Base-by-base conservation (phyloP, 2,113 vertebrate genomes). In the Trematocara variabile region DNA sequence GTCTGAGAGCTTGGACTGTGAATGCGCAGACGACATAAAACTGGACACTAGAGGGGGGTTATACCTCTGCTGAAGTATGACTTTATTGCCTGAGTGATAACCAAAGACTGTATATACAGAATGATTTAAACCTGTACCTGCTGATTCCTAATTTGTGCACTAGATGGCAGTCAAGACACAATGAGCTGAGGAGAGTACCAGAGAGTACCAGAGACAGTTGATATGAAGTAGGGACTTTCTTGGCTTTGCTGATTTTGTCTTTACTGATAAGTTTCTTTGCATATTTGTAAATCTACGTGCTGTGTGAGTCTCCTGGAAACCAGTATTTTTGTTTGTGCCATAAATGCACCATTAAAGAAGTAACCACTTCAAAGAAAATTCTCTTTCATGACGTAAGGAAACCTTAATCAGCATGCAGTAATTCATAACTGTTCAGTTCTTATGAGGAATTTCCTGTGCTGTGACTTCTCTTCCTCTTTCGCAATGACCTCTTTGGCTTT, bases 381-480 rank as follows among this genome's bases (percentile, higher is more conserved):
- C 33, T 65, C 30, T 12, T 78, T 6, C 48, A 9, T 86, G 87
- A 92, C 75, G 4, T 86, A 81, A 25, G 0, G 83, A 91, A 88
- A 90, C 52, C 1, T 77, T 5, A 54, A 18, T 5, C 60, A n/a
- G 75, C 2, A 18, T 4, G 4, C 2, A 63, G 70, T 20, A 73
- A 18, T 46, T 73, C 41, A 3, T 22, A 25, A 7, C 1, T 3
- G 46, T 41, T 54, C 1, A 37, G 58, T 63, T 63, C 33, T 63
- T 63, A 63, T 5, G 6, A 2, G 28, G 34, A 8, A 46, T 55
- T 89, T 81, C 55, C 50, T 54, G 34, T 8, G 14, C 28, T 33
- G 2, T 60, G 1, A 60, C 56, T 60, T 33, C 56, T 18, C 56
- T 95, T 95, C 92, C 91, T 91, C 91, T 94, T 94, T 95, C 91